phyloP scores from a whole-genome alignment of 2,113 vertebrate genomes.

The Callipepla californica region DNA sequence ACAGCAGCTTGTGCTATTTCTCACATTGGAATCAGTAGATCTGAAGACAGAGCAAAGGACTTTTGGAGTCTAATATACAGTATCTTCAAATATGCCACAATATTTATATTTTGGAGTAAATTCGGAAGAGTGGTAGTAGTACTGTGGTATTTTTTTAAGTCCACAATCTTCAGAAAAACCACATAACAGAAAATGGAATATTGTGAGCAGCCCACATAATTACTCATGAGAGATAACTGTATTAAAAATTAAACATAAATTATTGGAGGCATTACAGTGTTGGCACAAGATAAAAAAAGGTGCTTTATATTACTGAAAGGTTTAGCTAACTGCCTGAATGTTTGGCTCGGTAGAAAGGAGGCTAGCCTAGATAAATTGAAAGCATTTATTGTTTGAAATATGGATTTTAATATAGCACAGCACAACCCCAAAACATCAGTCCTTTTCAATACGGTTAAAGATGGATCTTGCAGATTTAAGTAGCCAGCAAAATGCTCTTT shows the following conservation, averaged over 20 bases:
- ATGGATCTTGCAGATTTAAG: constrained; percentile 66
- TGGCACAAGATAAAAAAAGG: constrained; percentile 83
- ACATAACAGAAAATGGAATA: constrained; percentile 78
- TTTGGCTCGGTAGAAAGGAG: constrained; percentile 70
- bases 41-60: not conserved
- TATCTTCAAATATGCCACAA: constrained; percentile 1
- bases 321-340: constrained; percentile 75
- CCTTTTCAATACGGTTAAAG: constrained; percentile 55
- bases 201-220: constrained; percentile 75
- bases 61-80: not conserved
- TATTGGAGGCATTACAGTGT: constrained; percentile 77
- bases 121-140: constrained; percentile 69
- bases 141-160: constrained; percentile 63
- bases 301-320: constrained; percentile 77
- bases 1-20: not conserved
- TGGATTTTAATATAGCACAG: constrained; percentile 74
- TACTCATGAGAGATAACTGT: constrained; percentile 80
- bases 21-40: not conserved
- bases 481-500: constrained; percentile 23
- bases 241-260: constrained; percentile 87
- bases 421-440: constrained; percentile 65
- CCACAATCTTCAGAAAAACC: constrained; percentile 77
- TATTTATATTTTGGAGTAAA: constrained; percentile 69
- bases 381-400: constrained; percentile 75
- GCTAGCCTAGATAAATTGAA: constrained; percentile 70